Percentiles rank a stretch among this genome's conserved stretches.
phyloP scores from a whole-genome alignment of 2,113 vertebrate genomes.

The Ochotona princeps region DNA sequence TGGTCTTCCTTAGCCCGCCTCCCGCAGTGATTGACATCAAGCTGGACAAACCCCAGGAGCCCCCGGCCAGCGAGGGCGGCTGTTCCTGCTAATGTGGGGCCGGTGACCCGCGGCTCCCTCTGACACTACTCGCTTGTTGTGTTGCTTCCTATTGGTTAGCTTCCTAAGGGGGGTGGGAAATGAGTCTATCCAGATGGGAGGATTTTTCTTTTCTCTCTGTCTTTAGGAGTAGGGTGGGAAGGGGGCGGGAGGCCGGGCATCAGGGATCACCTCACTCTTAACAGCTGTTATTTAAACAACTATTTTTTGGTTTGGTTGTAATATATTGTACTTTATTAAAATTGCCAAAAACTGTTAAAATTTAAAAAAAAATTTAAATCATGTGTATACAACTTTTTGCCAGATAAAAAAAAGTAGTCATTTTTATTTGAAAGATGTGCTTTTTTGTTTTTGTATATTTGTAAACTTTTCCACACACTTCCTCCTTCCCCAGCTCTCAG shows the following conservation, averaged over 20 bases:
- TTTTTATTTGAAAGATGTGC: slow-evolving; percentile 82
- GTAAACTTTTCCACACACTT: slow-evolving; percentile 85
- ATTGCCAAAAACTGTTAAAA: slow-evolving; percentile 90
- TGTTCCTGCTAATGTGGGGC: slow-evolving; percentile 93
- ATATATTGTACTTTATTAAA: slow-evolving; percentile 93
- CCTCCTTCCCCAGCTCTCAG: slow-evolving; percentile 71
- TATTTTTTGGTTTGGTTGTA: slow-evolving; percentile 89
- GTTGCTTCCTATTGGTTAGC: slow-evolving; percentile 94
- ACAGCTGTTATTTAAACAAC: slow-evolving; percentile 85
- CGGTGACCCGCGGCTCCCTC: slow-evolving; percentile 76
- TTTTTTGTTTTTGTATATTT: slow-evolving; percentile 92
- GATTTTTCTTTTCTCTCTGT: slow-evolving; percentile 85
- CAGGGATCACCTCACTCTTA: slow-evolving; percentile 81
- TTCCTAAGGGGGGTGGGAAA: slow-evolving; percentile 85
- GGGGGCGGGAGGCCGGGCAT: slow-evolving; percentile 78
- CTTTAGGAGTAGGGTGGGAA: slow-evolving; percentile 76
- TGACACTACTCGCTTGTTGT: slow-evolving; percentile 90
- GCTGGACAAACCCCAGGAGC: slow-evolving; percentile 94
- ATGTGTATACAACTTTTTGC: slow-evolving; percentile 86
- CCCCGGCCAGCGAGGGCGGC: slow-evolving; percentile 90
- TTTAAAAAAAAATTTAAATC: slow-evolving; percentile 85
- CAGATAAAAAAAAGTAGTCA: slow-evolving; percentile 84
- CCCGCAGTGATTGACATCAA: slow-evolving; percentile 95
- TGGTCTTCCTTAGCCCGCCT: slow-evolving; percentile 85
- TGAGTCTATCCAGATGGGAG: slow-evolving; percentile 88